Conservation (phyloP, 2,797 vertebrate genomes). For the Lacerta agilis region DNA sequence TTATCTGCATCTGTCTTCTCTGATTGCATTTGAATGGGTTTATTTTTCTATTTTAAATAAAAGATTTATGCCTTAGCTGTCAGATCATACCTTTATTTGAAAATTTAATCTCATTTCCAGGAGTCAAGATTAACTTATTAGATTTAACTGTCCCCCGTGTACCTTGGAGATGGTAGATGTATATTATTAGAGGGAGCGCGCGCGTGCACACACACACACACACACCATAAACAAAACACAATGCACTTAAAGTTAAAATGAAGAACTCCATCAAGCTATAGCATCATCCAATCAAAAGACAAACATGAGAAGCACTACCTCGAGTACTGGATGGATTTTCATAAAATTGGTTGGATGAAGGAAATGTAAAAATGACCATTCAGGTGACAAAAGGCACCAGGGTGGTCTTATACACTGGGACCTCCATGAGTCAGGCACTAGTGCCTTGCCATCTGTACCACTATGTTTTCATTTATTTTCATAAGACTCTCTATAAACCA, state of each 20-base stretch:
- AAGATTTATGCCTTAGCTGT: constrained; percentile 81
- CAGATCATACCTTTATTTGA: constrained; percentile 78
- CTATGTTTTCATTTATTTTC: too few species aligned
- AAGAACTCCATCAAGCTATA: constrained; percentile 39
- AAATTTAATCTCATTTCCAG: constrained; percentile 82
- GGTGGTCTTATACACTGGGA: background rate
- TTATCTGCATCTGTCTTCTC: constrained; percentile 75
- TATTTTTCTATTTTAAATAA: constrained; percentile 81
- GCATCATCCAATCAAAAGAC: constrained; percentile 1
- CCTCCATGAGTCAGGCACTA: too few species aligned
- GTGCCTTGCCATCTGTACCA: background rate
- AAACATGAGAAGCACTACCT: constrained; percentile 33
- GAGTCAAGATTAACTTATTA: constrained; percentile 80
- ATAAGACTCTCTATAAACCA: too few species aligned
- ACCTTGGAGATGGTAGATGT: constrained; percentile 58
- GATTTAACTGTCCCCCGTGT: constrained; percentile 74
- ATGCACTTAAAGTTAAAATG: constrained; percentile 15
- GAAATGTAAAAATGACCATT: constrained; percentile 33
- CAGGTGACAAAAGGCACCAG: background rate
- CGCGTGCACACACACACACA: background rate
- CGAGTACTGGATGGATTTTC: constrained; percentile 29
- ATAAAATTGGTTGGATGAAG: constrained; percentile 23
- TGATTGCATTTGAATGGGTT: constrained; percentile 76
- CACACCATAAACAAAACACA: constrained; percentile 64
- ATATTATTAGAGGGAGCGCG: constrained; percentile 49